Conservation (phyloP, 2,113 vertebrate species). For the Cryptotis parvus region DNA sequence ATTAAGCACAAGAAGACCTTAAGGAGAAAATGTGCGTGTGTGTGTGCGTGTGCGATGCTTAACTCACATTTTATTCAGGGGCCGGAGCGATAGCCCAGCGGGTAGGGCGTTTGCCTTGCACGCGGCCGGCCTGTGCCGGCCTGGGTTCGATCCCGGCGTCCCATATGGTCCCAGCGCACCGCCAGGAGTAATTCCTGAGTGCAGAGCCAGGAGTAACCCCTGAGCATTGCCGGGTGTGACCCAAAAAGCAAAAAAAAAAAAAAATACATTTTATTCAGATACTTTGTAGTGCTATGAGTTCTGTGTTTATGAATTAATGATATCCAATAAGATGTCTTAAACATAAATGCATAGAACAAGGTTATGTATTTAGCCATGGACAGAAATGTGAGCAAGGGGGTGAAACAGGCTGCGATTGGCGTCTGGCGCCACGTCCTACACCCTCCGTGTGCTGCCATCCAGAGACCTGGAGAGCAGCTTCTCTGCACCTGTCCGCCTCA, state of each 20-base stretch:
- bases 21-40: not conserved
- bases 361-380: conserved; percentile 12
- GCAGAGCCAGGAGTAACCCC: no score
- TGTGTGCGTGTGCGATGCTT: not conserved
- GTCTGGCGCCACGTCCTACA: not conserved
- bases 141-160: no score
- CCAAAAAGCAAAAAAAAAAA: no score
- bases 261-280: conserved; percentile 43
- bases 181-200: no score
- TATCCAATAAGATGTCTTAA: conserved; percentile 57
- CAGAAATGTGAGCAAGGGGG: conserved; percentile 27
- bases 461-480: not conserved
- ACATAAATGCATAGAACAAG: conserved; percentile 37
- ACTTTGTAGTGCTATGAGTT: not conserved
- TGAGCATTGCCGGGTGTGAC: no score
- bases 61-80: no score
- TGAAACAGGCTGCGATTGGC: not conserved
- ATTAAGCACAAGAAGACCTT: conserved; percentile 13
- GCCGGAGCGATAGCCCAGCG: no score
- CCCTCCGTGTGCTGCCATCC: not conserved
- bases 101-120: no score
- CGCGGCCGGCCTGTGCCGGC: no score
- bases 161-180: no score
- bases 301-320: conserved; percentile 30
- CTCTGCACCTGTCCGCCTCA: conserved; percentile 11